Evolutionary conservation across 1,140 invertebrate species (phyloP).

Genomic region (Hyphantria cunea): DNA sequence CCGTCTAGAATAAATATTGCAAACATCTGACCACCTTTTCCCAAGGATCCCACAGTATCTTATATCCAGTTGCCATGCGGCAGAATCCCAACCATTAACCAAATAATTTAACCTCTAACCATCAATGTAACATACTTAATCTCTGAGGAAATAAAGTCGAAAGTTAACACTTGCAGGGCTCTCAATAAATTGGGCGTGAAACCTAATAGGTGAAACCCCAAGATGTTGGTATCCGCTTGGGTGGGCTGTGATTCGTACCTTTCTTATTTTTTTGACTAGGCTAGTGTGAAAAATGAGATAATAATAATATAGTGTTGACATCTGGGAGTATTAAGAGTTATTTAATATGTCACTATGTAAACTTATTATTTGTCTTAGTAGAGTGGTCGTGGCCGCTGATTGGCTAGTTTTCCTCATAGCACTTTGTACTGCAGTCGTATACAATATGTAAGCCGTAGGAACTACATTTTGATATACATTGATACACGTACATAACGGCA

Average conservation of each 20-base stretch:
- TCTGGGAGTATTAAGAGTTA: no score
- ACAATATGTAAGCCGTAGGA: no score
- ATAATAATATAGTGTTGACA: not conserved
- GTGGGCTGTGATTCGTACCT: slow-evolving; percentile 1
- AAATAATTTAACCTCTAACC: not conserved
- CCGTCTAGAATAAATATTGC: no score
- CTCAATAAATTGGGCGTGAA: not conserved
- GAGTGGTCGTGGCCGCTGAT: no score
- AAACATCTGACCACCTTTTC: slow-evolving; percentile 3
- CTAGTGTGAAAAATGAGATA: not conserved
- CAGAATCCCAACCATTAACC: not conserved
- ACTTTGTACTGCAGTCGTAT: no score
- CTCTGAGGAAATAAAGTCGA: slow-evolving; percentile 19
- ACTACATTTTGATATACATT: no score
- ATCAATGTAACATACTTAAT: slow-evolving; percentile 28
- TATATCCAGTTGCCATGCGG: not conserved
- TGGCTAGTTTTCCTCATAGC: no score
- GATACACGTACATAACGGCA: no score
- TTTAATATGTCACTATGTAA: no score
- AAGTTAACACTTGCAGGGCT: not conserved
- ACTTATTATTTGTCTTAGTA: no score
- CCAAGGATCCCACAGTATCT: not conserved
- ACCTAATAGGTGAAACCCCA: not conserved
- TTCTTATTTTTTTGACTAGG: not conserved
- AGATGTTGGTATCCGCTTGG: not conserved